Percentiles rank a stretch among this genome's conserved stretches.
Conservation (phyloP, 1,140 invertebrate species). For the Heliothis subflexa region DNA sequence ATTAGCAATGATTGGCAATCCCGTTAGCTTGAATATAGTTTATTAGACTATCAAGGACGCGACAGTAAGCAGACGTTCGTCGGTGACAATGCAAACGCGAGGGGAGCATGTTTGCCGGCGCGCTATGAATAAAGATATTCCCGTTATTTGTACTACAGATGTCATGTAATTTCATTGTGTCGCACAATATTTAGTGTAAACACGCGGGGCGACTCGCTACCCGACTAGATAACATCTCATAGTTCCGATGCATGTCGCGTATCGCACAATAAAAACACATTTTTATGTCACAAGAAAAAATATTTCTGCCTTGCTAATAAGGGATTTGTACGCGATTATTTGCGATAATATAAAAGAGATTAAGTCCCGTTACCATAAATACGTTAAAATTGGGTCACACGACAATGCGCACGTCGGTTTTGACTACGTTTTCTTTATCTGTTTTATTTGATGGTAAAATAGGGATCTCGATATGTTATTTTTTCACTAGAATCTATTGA, state of each 20-base stretch:
- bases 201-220: constrained; percentile 72
- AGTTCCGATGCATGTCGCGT: constrained; percentile 67
- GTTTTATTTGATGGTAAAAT: constrained; percentile 31
- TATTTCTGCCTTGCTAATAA: constrained; percentile 63
- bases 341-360: constrained; percentile 75
- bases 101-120: constrained; percentile 78
- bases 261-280: constrained; percentile 70
- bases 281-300: constrained; percentile 74
- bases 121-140: constrained; percentile 86
- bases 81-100: constrained; percentile 74
- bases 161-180: constrained; percentile 86
- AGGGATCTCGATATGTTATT: background rate
- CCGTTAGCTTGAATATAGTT: constrained; percentile 33
- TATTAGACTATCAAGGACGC: constrained; percentile 48
- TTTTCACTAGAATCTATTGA: constrained; percentile 9
- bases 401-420: constrained; percentile 20
- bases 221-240: constrained; percentile 80
- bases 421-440: constrained; percentile 36
- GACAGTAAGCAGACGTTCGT: constrained; percentile 79
- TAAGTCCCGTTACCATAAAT: constrained; percentile 64
- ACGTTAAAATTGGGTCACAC: constrained; percentile 50
- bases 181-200: constrained; percentile 85
- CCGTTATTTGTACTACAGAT: constrained; percentile 86
- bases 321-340: constrained; percentile 76
- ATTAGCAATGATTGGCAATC: background rate